A percentile compares a stretch with the other conserved stretches of the same genome.
Conservation (phyloP, 2,113 vertebrate species). For the Pseudorhombus dupliciocellatus region DNA sequence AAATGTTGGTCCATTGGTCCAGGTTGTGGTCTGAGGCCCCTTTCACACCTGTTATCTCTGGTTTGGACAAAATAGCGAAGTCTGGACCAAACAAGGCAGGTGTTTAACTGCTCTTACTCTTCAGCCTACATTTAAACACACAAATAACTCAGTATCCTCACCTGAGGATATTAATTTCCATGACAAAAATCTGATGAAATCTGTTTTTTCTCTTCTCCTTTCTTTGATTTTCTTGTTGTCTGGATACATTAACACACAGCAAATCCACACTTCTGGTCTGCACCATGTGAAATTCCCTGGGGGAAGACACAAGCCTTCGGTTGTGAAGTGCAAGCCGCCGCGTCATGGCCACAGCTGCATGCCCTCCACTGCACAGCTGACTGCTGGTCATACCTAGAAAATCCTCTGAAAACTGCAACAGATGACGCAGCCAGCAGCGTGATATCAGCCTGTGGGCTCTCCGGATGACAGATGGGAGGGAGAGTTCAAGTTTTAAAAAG, state of each 20-base stretch:
- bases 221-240: neutral
- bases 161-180: no score
- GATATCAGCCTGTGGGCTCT: slow-evolving; percentile 28
- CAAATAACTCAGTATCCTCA: no score
- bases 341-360: slow-evolving; percentile 44
- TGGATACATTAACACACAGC: neutral
- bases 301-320: slow-evolving; percentile 23
- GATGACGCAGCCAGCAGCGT: slow-evolving; percentile 43
- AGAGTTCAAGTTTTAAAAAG: slow-evolving; percentile 44
- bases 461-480: slow-evolving; percentile 45
- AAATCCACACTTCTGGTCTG: slow-evolving; percentile 14
- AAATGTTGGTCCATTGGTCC: no score
- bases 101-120: no score
- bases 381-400: slow-evolving; percentile 10
- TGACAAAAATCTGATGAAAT: neutral
- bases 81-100: no score
- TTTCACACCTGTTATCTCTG: no score
- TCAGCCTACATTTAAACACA: no score
- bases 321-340: slow-evolving; percentile 39
- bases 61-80: no score
- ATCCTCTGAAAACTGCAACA: slow-evolving; percentile 39
- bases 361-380: slow-evolving; percentile 32
- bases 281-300: slow-evolving; percentile 21
- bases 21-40: no score
- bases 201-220: neutral